Evolutionary conservation across 2,888 invertebrate species (phyloP), one percentile per base, ranked within the genome.

Genomic region (Drosophila mimica): DNA sequence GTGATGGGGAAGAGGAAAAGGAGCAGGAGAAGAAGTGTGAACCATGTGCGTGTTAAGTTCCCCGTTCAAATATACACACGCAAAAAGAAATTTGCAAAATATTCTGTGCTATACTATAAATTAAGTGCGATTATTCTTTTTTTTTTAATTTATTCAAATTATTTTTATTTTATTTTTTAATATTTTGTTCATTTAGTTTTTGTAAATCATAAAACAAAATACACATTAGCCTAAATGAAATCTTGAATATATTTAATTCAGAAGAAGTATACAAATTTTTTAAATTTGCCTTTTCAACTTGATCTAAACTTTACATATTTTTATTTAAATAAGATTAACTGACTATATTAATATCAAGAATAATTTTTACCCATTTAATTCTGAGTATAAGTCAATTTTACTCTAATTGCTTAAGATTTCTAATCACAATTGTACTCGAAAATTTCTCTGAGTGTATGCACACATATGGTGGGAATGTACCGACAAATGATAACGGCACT

Each of bases 401-500:
- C 33, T 33, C 33, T 11, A 33, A 3, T 33, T 33, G 11, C 33
- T 11, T 4, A 36, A 15, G 20, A 20, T 43, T 11, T 20, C 2
- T 20, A 20, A 13, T 2, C 20, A 15, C 11, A 28, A 17, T 36
- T 28, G 25, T 36, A n/a, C n/a, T 38, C 8, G 2, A 4, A 15
- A 15, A 46, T 28, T 54, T 54, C 13, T 13, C 8, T 38, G n/a
- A 38, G 56, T 56, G 56, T 30, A 38, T 13, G 4, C 11, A 57
- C 84, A 79, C 85, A 85, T 89, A 87, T 82, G 84, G 80, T 65
- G 66, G 71, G 74, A 79, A 81, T 77, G 78, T 81, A 87, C 88
- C 84, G 72, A 87, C 88, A 84, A 87, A 89, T 89, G 85, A 87
- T 89, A 87, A 89, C 85, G 88, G 81, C 86, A 82, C 89, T 88